Percentiles rank a stretch among this genome's conserved stretches.
Conservation (phyloP, 2,888 invertebrate genomes). For the Amblyjoppa proteus region DNA sequence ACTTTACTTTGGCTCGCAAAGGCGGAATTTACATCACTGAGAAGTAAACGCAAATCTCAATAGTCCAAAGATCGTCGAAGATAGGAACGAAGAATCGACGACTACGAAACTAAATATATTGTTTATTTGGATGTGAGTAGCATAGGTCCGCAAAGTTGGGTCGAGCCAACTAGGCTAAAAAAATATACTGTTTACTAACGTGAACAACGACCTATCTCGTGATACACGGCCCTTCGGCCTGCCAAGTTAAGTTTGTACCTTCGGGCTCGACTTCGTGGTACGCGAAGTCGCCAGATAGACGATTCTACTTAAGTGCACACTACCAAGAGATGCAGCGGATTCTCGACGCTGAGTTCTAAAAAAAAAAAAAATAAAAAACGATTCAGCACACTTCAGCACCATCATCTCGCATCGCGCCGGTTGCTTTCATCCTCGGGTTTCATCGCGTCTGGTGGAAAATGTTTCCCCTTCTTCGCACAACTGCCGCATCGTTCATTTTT, state of each 20-base stretch:
- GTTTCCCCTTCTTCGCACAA: not conserved
- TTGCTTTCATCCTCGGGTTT: not conserved
- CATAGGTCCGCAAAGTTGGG: too few species aligned
- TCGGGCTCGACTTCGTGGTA: not conserved
- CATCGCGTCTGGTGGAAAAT: not conserved
- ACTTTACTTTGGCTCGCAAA: not conserved
- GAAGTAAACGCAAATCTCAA: constrained; percentile 1
- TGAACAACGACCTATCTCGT: not conserved
- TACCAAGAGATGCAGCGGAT: too few species aligned
- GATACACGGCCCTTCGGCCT: not conserved
- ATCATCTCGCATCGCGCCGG: not conserved
- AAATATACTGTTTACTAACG: too few species aligned
- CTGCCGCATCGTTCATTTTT: not conserved
- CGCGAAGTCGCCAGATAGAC: not conserved
- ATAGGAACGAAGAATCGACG: not conserved
- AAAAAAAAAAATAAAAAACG: too few species aligned
- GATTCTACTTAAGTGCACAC: not conserved
- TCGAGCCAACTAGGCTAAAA: too few species aligned
- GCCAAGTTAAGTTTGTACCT: not conserved
- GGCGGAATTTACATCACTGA: not conserved
- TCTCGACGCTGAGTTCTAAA: too few species aligned
- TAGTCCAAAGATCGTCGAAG: constrained; percentile 5
- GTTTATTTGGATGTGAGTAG: not conserved
- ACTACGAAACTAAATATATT: not conserved
- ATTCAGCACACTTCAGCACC: too few species aligned